phyloP scores from a whole-genome alignment of 2,113 vertebrate genomes.

The Nymphicus hollandicus region DNA sequence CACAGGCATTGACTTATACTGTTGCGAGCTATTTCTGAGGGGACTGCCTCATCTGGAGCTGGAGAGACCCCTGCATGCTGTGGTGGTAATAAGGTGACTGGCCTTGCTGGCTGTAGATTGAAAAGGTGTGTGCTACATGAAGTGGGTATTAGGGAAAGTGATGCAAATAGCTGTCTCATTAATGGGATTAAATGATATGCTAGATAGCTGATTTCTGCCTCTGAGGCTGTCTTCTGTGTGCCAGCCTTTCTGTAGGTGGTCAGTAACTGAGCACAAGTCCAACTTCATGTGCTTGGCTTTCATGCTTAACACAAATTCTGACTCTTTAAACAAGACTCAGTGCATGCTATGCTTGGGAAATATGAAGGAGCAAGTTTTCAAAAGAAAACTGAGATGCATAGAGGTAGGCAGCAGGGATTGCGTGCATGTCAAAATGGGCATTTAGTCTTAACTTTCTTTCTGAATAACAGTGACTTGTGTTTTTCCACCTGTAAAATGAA shows the following conservation, averaged over 20 bases:
- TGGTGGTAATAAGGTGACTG: not conserved
- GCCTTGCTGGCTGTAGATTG: not conserved
- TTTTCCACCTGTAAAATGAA: not conserved
- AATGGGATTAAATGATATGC: not conserved
- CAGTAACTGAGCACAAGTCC: not conserved
- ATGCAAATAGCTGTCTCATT: not conserved
- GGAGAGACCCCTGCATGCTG: not conserved
- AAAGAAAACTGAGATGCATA: not conserved
- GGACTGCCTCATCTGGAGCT: not conserved
- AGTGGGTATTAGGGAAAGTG: not conserved
- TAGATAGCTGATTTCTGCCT: not conserved
- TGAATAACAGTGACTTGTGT: not conserved
- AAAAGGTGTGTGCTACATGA: not conserved
- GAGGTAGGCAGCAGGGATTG: not conserved
- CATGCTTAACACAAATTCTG: not conserved
- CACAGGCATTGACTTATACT: not conserved
- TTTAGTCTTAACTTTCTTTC: not conserved
- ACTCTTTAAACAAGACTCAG: not conserved
- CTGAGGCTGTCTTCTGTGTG: not conserved
- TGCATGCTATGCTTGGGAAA: not conserved
- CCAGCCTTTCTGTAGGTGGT: not conserved
- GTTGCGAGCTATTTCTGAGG: not conserved
- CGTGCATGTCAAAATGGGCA: rapidly evolving
- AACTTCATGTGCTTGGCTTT: rapidly evolving
- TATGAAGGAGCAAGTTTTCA: not conserved